A percentile compares a stretch with the other conserved stretches of the same genome.
These are phyloP conservation scores for Dipus sagitta DNA, from an alignment of 2,797 vertebrate species.

Conservation along the genomic window DNA sequence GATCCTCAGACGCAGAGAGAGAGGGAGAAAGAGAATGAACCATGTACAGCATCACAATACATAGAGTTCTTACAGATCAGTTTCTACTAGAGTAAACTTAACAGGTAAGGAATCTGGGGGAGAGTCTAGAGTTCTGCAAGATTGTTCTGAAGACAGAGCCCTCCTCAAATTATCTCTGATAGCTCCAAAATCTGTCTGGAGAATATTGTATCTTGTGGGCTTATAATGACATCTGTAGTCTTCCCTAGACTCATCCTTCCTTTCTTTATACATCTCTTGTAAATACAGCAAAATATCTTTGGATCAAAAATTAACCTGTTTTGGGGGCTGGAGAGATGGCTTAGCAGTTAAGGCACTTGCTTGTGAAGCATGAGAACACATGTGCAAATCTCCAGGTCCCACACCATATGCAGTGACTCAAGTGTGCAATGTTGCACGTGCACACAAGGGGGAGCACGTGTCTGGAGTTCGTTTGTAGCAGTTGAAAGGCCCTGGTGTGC, in stretches of 20 bases:
- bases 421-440: too few species aligned
- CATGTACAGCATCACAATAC: constrained; percentile 76
- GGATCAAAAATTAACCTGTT: background rate
- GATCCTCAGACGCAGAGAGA: constrained; percentile 71
- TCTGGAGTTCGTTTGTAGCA: too few species aligned
- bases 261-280: constrained; percentile 57
- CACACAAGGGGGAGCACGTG: too few species aligned
- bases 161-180: constrained; percentile 66
- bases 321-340: too few species aligned
- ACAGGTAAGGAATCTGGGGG: constrained; percentile 63
- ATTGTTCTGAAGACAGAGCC: constrained; percentile 72
- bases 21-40: too few species aligned
- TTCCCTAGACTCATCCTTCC: constrained; percentile 67
- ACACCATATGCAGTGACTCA: too few species aligned
- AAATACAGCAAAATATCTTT: constrained; percentile 67
- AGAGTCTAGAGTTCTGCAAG: constrained; percentile 69
- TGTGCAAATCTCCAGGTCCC: too few species aligned
- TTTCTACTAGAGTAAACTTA: constrained; percentile 71
- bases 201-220: constrained; percentile 40
- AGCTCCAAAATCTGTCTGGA: constrained; percentile 69
- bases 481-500: too few species aligned
- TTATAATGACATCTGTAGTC: constrained; percentile 56
- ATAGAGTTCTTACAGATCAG: constrained; percentile 75
- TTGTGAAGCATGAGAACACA: too few species aligned
- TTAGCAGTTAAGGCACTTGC: too few species aligned